phyloP scores from a whole-genome alignment of 1,140 invertebrate genomes.

The Pentalonia nigronervosa region DNA sequence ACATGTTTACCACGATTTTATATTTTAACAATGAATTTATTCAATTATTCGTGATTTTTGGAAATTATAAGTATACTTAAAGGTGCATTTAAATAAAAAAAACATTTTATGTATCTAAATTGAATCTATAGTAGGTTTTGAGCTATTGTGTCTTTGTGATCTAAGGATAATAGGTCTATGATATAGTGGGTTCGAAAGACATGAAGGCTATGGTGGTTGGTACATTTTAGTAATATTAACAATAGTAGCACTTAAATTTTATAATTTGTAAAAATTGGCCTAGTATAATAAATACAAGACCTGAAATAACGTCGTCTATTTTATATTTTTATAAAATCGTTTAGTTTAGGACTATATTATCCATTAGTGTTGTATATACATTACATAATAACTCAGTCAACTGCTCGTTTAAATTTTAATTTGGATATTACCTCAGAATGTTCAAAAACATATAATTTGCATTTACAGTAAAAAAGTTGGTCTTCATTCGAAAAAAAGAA shows the following conservation, averaged over 20 bases:
- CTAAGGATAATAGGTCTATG: not conserved
- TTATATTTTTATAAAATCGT: not conserved
- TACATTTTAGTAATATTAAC: no score
- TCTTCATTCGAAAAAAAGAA: not conserved
- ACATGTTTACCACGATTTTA: not conserved
- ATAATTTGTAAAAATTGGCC: no score
- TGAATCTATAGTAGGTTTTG: not conserved
- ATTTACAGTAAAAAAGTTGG: not conserved
- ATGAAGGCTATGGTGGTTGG: not conserved
- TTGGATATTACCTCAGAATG: not conserved
- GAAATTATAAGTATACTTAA: no score
- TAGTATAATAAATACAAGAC: not conserved
- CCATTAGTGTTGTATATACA: not conserved
- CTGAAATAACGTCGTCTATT: not conserved
- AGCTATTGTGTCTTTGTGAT: not conserved
- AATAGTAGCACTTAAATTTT: no score
- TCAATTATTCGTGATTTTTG: not conserved
- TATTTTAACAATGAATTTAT: not conserved
- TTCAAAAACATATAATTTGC: not conserved
- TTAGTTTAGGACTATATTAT: not conserved
- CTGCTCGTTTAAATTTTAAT: not conserved
- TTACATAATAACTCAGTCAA: not conserved
- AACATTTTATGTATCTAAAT: not conserved
- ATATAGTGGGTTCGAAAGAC: not conserved
- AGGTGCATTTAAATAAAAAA: no score